Evolutionary conservation across 2,797 vertebrate genomes (phyloP).

Genomic region (Furcifer pardalis): DNA sequence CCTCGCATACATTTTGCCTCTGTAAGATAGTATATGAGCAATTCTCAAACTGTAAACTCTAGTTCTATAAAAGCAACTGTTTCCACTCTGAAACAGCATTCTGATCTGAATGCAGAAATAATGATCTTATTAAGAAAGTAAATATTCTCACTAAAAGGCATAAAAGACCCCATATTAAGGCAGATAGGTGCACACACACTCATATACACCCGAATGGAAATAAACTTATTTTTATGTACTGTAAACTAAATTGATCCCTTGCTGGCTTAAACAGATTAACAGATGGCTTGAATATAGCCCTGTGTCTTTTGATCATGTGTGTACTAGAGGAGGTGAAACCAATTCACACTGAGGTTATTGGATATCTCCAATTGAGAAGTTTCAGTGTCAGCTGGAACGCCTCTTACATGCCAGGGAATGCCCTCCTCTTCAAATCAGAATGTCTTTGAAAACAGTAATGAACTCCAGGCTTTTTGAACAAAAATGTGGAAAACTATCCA

Average conservation of each 20-base stretch:
- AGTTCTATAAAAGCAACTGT: neutral
- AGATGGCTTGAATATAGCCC: constrained; percentile 29
- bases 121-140: neutral
- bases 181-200: neutral
- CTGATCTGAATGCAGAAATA: constrained; percentile 8
- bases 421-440: constrained; percentile 1
- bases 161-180: neutral
- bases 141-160: rapidly evolving
- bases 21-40: neutral
- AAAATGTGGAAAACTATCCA: constrained; percentile 1
- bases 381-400: neutral
- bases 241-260: constrained; percentile 14
- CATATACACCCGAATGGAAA: neutral
- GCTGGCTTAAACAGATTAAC: constrained; percentile 7
- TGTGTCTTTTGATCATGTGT: neutral
- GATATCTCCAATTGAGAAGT: constrained; percentile 31
- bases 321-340: neutral
- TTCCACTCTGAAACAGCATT: neutral
- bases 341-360: constrained; percentile 20
- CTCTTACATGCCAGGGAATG: constrained; percentile 2
- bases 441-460: constrained; percentile 28
- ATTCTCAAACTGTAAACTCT: neutral
- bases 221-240: neutral
- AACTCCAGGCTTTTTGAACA: constrained; percentile 6
- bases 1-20: constrained; percentile 3